phyloP scores from a whole-genome alignment of 2,888 invertebrate genomes.

The Lasioglossum lativentre region DNA sequence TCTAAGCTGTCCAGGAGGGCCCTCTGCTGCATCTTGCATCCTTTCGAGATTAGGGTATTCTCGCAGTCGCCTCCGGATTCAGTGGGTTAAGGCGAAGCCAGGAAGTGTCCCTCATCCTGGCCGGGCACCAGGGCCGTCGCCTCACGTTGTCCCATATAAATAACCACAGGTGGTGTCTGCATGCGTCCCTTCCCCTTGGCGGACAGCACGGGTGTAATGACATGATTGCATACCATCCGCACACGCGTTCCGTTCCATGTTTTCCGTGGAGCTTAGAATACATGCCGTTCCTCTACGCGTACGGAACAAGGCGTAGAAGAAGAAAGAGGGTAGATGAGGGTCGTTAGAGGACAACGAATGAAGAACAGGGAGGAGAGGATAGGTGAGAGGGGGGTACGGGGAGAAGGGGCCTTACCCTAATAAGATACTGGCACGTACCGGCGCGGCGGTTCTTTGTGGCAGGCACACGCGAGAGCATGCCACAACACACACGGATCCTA shows the following conservation, averaged over 20 bases:
- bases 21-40: too few species aligned
- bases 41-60: not conserved
- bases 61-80: not conserved
- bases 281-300: conserved; percentile 27
- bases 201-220: conserved; percentile 69
- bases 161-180: conserved; percentile 67
- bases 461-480: conserved; percentile 44
- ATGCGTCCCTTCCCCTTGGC: conserved; percentile 43
- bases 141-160: conserved; percentile 66
- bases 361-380: not conserved
- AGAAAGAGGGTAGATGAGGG: conserved; percentile 24
- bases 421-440: conserved; percentile 63
- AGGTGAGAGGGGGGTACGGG: not conserved
- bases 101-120: conserved; percentile 40
- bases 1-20: too few species aligned
- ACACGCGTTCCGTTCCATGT: conserved; percentile 60
- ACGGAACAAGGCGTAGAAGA: conserved; percentile 15
- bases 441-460: conserved; percentile 32
- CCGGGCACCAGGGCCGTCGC: conserved; percentile 42
- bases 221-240: conserved; percentile 77
- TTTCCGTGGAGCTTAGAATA: conserved; percentile 39
- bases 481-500: conserved; percentile 8
- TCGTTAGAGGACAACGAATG: conserved; percentile 24
- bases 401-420: conserved; percentile 59
- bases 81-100: not conserved